These are phyloP conservation scores for Luperina nickerlii DNA, from an alignment of 2,888 invertebrate genomes.

Conservation along the genomic window DNA sequence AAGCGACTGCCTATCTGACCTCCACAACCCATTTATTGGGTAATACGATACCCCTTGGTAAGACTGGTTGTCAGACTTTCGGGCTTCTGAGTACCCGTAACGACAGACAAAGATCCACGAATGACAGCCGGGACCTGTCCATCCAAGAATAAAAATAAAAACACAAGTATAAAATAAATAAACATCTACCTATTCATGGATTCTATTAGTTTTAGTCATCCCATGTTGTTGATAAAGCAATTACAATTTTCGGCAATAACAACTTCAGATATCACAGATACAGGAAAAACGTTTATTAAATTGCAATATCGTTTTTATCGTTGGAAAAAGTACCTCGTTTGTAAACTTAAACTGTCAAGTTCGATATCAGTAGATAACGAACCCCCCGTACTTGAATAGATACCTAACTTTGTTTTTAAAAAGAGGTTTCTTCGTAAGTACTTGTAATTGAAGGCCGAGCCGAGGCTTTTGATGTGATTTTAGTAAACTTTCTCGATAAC, in stretches of 20 bases:
- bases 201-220: constrained; percentile 8
- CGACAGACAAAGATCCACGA: no score
- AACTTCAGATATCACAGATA: constrained; percentile 15
- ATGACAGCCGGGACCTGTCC: no score
- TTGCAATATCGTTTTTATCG: constrained; percentile 18
- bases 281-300: constrained; percentile 47
- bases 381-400: constrained; percentile 21
- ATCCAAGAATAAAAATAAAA: background rate
- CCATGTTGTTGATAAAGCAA: constrained; percentile 9
- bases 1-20: no score
- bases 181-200: background rate
- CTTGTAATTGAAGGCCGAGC: constrained; percentile 7
- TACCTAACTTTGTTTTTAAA: constrained; percentile 21
- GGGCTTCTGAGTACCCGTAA: no score
- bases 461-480: constrained; percentile 4
- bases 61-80: no score
- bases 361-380: constrained; percentile 38
- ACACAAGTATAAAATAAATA: background rate
- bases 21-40: no score
- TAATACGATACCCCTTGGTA: no score
- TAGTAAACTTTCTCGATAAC: background rate
- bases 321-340: constrained; percentile 40
- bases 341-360: constrained; percentile 23
- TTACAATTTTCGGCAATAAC: constrained; percentile 23
- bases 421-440: constrained; percentile 5